Evolutionary conservation across 2,888 invertebrate genomes (phyloP), one percentile per base, ranked within the genome.

Genomic region (Malachius bipustulatus): DNA sequence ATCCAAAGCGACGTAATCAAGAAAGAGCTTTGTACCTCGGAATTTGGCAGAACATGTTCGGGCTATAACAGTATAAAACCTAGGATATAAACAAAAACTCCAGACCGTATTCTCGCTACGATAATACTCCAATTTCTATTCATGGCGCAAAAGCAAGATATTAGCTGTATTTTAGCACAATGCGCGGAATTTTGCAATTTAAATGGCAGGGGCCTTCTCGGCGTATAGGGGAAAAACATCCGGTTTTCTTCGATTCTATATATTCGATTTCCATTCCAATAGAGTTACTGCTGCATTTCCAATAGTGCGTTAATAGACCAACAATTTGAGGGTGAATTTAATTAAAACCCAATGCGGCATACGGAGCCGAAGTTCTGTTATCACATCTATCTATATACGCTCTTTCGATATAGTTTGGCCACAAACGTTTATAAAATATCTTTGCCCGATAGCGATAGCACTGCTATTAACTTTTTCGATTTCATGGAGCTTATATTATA

Each of bases 121-220:
- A 35, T 50, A 51, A 51, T 49, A 40, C 43, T 46, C 48, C 55
- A 51, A 54, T 54, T 55, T 55, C 52, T 54, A 56, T 56, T 56
- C 56, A 54, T 55, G 48, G 46, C 50, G 39, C 50, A 51, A 50
- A 50, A 52, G 52, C 51, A 50, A 47, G 50, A 55, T 52, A 54
- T 54, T 55, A 53, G 50, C 49, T 52, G 48, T 50, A 53, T 52
- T 52, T 54, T 47, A 50, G 47, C 49, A 44, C 48, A 6, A 50
- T 47, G 48, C 49, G 47, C 47, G 41, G 45, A 43, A 39, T 51
- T 55, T 51, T 52, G 54, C 52, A 55, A 55, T 55, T 55, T 52
- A 55, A 46, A 48, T 47, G 38, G 37, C 42, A 42, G 43, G 39
- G 38, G 36, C 39, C n/a, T n/a, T n/a, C n/a, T n/a, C n/a, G n/a